Conservation (phyloP, 2,888 invertebrate species). For the Baronia brevicornis region DNA sequence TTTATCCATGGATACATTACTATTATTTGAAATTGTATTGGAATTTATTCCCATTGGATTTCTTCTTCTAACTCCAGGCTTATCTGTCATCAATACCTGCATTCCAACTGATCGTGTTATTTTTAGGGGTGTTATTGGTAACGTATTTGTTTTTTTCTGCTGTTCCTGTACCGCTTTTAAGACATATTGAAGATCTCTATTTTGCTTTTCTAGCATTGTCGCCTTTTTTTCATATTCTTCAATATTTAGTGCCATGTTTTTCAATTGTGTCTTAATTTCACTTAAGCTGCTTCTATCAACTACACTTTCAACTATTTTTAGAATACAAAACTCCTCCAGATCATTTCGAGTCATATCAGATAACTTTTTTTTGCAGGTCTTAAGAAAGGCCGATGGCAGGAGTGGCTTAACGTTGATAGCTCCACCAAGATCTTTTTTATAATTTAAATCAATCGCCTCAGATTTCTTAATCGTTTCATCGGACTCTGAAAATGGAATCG, state of each 20-base stretch:
- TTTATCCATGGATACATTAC: conserved; percentile 1
- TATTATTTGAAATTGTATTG: no score
- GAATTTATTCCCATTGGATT: conserved; percentile 6
- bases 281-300: conserved; percentile 82
- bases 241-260: conserved; percentile 77
- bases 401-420: conserved; percentile 31
- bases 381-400: conserved; percentile 44
- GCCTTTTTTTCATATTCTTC: conserved; percentile 80
- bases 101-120: conserved; percentile 91
- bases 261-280: conserved; percentile 79
- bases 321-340: conserved; percentile 83
- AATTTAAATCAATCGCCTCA: conserved; percentile 15
- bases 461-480: conserved; percentile 7
- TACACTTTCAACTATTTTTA: conserved; percentile 84
- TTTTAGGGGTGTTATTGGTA: conserved; percentile 82
- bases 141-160: conserved; percentile 71
- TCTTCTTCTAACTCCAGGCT: conserved; percentile 18
- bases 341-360: conserved; percentile 77
- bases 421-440: conserved; percentile 10
- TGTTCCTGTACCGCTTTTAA: conserved; percentile 83
- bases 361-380: conserved; percentile 54
- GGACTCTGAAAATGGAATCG: no score
- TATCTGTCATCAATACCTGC: conserved; percentile 78
- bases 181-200: conserved; percentile 85
- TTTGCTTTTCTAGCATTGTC: conserved; percentile 80